Base-by-base conservation (phyloP, 2,888 invertebrate species). In the Spicauda simplicius region DNA sequence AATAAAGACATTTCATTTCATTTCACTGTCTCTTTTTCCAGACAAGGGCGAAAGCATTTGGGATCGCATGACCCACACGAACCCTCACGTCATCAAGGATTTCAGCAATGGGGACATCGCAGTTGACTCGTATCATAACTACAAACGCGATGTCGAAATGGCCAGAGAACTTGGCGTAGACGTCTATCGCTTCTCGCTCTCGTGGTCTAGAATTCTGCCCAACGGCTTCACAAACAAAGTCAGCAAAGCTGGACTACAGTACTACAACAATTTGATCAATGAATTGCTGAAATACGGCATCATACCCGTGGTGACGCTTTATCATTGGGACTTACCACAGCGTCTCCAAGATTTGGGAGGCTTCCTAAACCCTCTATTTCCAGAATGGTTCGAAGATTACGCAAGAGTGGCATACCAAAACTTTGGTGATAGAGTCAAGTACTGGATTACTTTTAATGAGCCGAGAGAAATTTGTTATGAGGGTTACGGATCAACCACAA, bases 191-290 rank as follows among this genome's bases (percentile, higher is more conserved):
- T 94, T 94, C 78, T 94, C 94, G 0, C 76, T 95, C n/a, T 92
- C 95, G 12, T 96, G 96, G 96, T 71, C 95, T 0, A 85, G 96
- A 57, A 88, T 96, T 33, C 80, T 95, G 18, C 95, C 95, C 0
- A 91, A 87, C 54, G 95, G 94, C n/a, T 82, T 89, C 20, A 67
- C 87, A 1, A 87, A 93, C 64, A 75, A 84, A 8, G 78, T 95
- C 16, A 96, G 95, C 78, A 80, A 91, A 74, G 90, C 90, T 0
- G 96, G 95, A 5, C 85, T 96, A 14, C 84, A 91, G 37, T 96
- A 95, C 81, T 97, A 96, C 82, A 95, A 95, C 72, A 88, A 93
- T 71, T 83, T 96, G 6, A 95, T 96, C 63, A 81, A 95, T 75
- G 94, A 94, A 77, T 89, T 96, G 71, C 70, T 95, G 0, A 91